phyloP scores from a whole-genome alignment of 2,113 vertebrate genomes.

The Pseudois nayaur region DNA sequence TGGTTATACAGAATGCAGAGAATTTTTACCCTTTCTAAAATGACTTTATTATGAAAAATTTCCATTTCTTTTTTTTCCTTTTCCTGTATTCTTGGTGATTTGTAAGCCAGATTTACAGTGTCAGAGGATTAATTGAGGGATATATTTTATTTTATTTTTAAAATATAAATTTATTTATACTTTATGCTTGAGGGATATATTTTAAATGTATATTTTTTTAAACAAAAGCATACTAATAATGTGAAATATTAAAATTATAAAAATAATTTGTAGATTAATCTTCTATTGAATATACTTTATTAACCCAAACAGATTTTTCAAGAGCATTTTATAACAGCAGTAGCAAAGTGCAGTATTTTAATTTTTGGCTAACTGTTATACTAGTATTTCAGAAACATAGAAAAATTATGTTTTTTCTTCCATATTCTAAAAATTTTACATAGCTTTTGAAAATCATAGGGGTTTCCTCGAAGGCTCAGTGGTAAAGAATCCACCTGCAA shows the following conservation, averaged over 20 bases:
- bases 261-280: conserved; percentile 62
- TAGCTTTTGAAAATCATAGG: conserved; percentile 19
- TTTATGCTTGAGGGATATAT: not conserved
- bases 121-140: not conserved
- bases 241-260: conserved; percentile 61
- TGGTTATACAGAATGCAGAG: not conserved
- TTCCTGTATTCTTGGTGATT: conserved; percentile 34
- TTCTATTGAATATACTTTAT: conserved; percentile 60
- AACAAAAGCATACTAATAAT: not conserved
- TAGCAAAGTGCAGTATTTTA: conserved; percentile 54
- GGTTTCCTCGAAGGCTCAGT: not conserved
- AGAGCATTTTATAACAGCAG: conserved; percentile 67
- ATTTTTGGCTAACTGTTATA: conserved; percentile 54
- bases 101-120: conserved; percentile 41
- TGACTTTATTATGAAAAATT: not conserved
- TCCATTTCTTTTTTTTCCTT: not conserved
- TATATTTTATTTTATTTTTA: conserved; percentile 41
- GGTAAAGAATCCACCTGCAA: not conserved
- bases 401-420: conserved; percentile 57
- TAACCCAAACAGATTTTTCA: conserved; percentile 63
- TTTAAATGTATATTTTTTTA: conserved; percentile 62
- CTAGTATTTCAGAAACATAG: conserved; percentile 57
- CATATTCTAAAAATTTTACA: conserved; percentile 49
- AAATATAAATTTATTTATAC: too few species aligned
- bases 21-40: not conserved